These are phyloP conservation scores for Oryctes rhinoceros DNA, from an alignment of 1,140 invertebrate species.

Conservation along the genomic window DNA sequence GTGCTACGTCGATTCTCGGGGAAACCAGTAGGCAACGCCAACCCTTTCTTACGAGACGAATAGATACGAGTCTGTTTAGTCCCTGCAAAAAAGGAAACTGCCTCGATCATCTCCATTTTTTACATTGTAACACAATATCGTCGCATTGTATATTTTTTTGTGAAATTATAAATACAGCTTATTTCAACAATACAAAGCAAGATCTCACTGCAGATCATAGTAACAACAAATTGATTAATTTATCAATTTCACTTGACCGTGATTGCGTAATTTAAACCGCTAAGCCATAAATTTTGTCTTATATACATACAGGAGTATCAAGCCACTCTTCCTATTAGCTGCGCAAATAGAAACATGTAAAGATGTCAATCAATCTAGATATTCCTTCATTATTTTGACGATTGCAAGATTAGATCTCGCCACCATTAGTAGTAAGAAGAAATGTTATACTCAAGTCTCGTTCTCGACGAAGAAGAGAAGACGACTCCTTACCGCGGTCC, in stretches of 20 bases:
- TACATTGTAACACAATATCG: too few species aligned
- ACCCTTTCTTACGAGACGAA: too few species aligned
- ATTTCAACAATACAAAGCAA: too few species aligned
- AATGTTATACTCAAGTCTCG: slow-evolving; percentile 8
- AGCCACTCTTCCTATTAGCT: neutral
- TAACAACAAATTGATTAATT: too few species aligned
- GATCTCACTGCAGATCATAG: too few species aligned
- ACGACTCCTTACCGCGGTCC: neutral
- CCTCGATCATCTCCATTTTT: too few species aligned
- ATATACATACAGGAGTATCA: neutral
- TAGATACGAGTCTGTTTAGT: too few species aligned
- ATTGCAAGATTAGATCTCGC: neutral
- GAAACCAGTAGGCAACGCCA: too few species aligned
- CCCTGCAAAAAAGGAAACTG: too few species aligned
- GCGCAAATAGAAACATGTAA: neutral
- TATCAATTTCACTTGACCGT: neutral
- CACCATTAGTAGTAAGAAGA: neutral
- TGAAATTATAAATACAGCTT: too few species aligned
- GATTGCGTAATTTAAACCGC: neutral
- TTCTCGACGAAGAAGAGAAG: neutral
- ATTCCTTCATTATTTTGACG: neutral
- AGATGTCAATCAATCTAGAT: neutral
- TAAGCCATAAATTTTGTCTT: neutral
- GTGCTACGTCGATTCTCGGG: too few species aligned
- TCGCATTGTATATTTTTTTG: too few species aligned